Base-by-base conservation (phyloP, 2,113 vertebrate genomes). In the Columba livia region DNA sequence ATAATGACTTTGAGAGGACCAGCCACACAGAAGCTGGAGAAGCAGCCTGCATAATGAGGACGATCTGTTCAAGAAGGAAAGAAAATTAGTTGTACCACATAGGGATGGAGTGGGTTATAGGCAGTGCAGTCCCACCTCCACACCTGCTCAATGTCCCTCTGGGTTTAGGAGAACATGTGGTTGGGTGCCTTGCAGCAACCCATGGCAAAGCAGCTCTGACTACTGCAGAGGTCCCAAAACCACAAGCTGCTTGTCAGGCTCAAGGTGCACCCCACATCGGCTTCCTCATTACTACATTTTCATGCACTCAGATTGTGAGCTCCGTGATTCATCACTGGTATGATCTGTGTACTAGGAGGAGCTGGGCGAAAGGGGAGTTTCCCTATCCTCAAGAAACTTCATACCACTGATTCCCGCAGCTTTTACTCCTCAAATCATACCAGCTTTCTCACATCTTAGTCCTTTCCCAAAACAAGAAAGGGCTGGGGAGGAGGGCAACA, bases 271-370 rank as follows among this genome's bases (percentile, higher is more conserved):
- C 89, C 57, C 79, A 50, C 72, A 23, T 64, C 11, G 1, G 16
- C 86, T 53, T 79, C 80, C 69, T 90, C 80, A 31, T 93, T 78
- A 89, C 32, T 73, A 17, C 38, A 6, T 60, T 16, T 66, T 62
- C 13, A 5, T 25, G 58, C 4, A 1, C 83, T 64, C 1, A 0
- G n/a, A 73, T 81, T 6, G 0, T 56, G n/a, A 44, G 69, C 34
- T 78, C 61, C 40, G 64, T 70, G 77, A 89, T 89, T 90, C 73
- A 60, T 42, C 73, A 10, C 10, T 9, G 31, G 56, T 3, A 4
- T 51, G 79, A 93, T 60, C 57, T 60, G 23, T 20, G 72, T 13
- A 10, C 60, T 2, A 10, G 66, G 57, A 88, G 57, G 42, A 93
- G 56, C 32, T 74, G 83, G 24, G 80, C 2, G 8, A 87, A 87